Evolutionary conservation across 2,797 vertebrate genomes (phyloP).

Genomic region (Meda fulgida): DNA sequence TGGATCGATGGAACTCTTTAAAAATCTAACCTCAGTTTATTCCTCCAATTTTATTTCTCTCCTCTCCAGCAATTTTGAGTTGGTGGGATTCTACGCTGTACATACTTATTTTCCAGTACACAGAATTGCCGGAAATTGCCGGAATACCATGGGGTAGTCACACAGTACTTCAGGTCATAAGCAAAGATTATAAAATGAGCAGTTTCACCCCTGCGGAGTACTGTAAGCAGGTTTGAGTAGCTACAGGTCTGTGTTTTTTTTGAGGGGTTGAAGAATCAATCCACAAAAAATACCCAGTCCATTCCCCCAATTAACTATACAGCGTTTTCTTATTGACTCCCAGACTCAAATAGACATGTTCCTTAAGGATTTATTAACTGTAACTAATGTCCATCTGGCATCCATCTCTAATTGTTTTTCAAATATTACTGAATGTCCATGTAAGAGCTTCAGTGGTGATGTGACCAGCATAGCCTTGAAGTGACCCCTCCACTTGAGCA

Average conservation of each 20-base stretch:
- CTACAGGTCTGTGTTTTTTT: slow-evolving; percentile 46
- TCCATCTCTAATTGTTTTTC: slow-evolving; percentile 37
- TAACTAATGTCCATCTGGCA: slow-evolving; percentile 51
- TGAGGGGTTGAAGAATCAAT: slow-evolving; percentile 21
- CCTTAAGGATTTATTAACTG: slow-evolving; percentile 20
- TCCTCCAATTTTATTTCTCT: slow-evolving; percentile 52
- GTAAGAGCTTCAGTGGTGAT: slow-evolving; percentile 32
- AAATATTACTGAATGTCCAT: slow-evolving; percentile 38
- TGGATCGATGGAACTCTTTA: slow-evolving; percentile 66
- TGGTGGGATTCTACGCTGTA: slow-evolving; percentile 73
- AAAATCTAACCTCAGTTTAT: slow-evolving; percentile 71
- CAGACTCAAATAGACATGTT: slow-evolving; percentile 4
- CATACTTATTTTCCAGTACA: slow-evolving; percentile 79
- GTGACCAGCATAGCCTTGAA: slow-evolving; percentile 30
- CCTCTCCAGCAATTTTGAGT: slow-evolving; percentile 61
- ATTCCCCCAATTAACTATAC: not conserved
- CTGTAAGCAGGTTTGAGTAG: slow-evolving; percentile 69
- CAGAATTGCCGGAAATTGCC: slow-evolving; percentile 61
- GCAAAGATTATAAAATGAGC: slow-evolving; percentile 52
- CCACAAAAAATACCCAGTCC: not conserved
- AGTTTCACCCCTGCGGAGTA: slow-evolving; percentile 59
- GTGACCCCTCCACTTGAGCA: slow-evolving; percentile 14
- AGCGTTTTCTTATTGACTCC: slow-evolving; percentile 12
- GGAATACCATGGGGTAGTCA: slow-evolving; percentile 45
- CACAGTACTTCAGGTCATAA: slow-evolving; percentile 52